phyloP scores from a whole-genome alignment of 1,140 invertebrate species.

The Sycophila sp. region DNA sequence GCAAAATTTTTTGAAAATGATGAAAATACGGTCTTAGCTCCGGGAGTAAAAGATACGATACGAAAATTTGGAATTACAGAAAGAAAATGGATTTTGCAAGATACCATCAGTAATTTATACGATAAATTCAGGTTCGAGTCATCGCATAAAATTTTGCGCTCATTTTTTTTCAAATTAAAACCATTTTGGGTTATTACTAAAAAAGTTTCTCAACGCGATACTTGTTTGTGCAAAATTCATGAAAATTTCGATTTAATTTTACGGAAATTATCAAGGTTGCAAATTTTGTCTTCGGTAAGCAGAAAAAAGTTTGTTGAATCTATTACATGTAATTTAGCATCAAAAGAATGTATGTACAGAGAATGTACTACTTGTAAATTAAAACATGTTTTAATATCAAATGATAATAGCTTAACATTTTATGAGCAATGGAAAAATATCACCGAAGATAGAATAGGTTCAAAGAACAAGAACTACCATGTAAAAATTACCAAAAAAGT shows the following conservation, averaged over 20 bases:
- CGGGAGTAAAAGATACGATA: neutral
- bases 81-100: neutral
- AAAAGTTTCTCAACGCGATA: neutral
- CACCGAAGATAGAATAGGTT: too few relatives aligned
- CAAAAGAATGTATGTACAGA: conserved; percentile 16
- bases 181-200: conserved; percentile 1
- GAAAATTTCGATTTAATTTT: conserved; percentile 13
- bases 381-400: neutral
- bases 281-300: neutral
- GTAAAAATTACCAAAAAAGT: conserved; percentile 25
- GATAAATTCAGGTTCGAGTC: neutral
- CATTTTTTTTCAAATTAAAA: neutral
- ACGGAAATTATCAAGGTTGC: neutral
- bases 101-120: neutral
- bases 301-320: neutral
- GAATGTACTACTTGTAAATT: conserved; percentile 1
- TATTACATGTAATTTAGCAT: neutral
- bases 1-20: conserved; percentile 1
- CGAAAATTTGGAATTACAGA: neutral
- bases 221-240: conserved; percentile 24
- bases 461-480: conserved; percentile 9
- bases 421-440: neutral
- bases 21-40: neutral
- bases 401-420: too few relatives aligned
- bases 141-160: neutral